Conservation (phyloP, 2,888 invertebrate genomes). For the Pantelozetes paolii region DNA sequence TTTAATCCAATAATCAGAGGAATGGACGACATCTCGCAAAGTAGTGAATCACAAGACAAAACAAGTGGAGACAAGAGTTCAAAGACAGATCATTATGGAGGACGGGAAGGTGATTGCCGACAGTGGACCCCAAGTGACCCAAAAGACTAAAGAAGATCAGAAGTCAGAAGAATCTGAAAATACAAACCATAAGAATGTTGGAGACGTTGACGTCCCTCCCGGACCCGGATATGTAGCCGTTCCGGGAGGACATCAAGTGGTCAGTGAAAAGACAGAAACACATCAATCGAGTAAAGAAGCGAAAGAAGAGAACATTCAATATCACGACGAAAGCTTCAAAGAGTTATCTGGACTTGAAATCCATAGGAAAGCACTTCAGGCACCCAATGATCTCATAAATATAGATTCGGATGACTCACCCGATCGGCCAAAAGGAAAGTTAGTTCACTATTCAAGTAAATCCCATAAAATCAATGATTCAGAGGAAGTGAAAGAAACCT, state of each 20-base stretch:
- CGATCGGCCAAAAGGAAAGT: constrained; percentile 44
- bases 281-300: constrained; percentile 46
- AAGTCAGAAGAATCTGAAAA: constrained; percentile 83
- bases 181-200: constrained; percentile 54
- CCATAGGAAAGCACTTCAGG: constrained; percentile 46
- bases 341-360: constrained; percentile 47
- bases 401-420: constrained; percentile 41
- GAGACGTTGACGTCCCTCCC: constrained; percentile 36
- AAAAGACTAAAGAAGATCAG: constrained; percentile 83
- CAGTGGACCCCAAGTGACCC: constrained; percentile 82
- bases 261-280: constrained; percentile 48
- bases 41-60: constrained; percentile 48
- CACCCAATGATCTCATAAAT: constrained; percentile 45
- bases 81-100: constrained; percentile 79
- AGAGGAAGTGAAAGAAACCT: constrained; percentile 80
- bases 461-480: constrained; percentile 57
- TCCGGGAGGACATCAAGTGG: constrained; percentile 45
- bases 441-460: constrained; percentile 46
- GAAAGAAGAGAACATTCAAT: constrained; percentile 47
- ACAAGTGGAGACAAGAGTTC: constrained; percentile 76
- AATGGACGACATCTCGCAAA: constrained; percentile 49
- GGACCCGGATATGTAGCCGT: constrained; percentile 43
- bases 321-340: constrained; percentile 47
- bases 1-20: constrained; percentile 43
- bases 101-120: constrained; percentile 85